Base-by-base conservation (phyloP, 1,140 invertebrate species). In the Solenopsis invicta region DNA sequence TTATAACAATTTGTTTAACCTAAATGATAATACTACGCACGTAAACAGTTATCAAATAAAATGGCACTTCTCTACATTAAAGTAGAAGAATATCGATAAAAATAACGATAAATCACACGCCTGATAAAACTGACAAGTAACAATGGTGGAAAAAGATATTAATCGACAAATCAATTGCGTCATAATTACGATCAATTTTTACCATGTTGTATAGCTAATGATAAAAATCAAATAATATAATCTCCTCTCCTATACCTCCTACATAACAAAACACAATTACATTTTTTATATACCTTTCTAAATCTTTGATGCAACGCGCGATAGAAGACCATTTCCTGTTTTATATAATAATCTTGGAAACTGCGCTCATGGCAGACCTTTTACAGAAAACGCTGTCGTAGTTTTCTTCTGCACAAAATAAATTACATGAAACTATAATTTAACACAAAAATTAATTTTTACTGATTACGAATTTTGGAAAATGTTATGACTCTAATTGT, bases 11-110 rank as follows among this genome's bases (percentile, higher is more conserved):
- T 82, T 67, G 66, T 29, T 87, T 82, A 81, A 85, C 69, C 81
- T 77, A 82, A 24, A 88, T 88, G 67, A 86, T 91, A 87, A 87
- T 91, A 77, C n/a, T 66, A 54, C 13, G 50, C 2, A 18, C 34
- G 21, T 69, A 56, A 45, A 45, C 66, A 34, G n/a, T 71, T 87
- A 77, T 86, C 50, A n/a, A 75, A 54, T 8, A 66, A 78, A 56
- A 84, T 69, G 50, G 34, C 18, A 77, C 76, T 84, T 54, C 1
- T 61, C 74, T 56, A 37, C 12, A n/a, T 5, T 5, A 24, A n/a
- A 74, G 21, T 72, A 64, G 52, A 9, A 71, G n/a, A 18, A 29
- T 45, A 34, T n/a, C 10, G 77, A 87, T 80, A 87, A 89, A 87
- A 56, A 34, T 61, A 67, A 18, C 4, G 85, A 90, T 89, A 90